Evolutionary conservation across 2,888 invertebrate genomes (phyloP), one percentile per base, ranked within the genome.

Genomic region (Hypsopygia costalis): DNA sequence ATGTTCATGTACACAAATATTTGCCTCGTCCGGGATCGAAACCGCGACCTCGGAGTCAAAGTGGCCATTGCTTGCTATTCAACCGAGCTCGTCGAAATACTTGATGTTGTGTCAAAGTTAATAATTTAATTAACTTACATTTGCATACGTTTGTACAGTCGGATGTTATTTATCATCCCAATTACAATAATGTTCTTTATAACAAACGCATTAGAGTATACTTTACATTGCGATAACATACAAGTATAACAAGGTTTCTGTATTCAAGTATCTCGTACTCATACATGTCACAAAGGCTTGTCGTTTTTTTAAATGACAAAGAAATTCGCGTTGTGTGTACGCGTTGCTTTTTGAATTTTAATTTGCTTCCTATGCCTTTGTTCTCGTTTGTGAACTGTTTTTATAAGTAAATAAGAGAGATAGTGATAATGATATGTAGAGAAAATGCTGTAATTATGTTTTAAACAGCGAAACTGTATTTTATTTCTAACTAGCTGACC

Each of bases 261-360:
- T 16, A 16, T 16, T 16, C 4, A 2, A 33, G 33, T 34, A 22
- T 34, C 34, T 34, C 25, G 10, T 12, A 35, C 12, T 9, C 27
- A 16, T 16, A 28, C 36, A 42, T 41, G 47, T 55, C 44, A 64
- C 56, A 67, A 60, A 62, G 56, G 55, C 36, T 37, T 21, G 38
- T 52, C 52, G 61, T 2, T 3, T 62, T 67, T 69, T 64, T 51
- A 58, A 58, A 65, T 56, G 51, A 58, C 58, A 68, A 66, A 68
- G 62, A 65, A 54, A 56, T 40, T 48, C 49, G 43, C 47, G 48
- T 52, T 16, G 4, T 16, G 4, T 16, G 16, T 16, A 3, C 4
- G 47, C 40, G 49, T 52, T 52, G 55, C 47, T 56, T 44, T 59
- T 44, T 58, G 56, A 66, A 62, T 66, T 65, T 47, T 46, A 44